Percentiles rank a stretch among this genome's conserved stretches.
Evolutionary conservation across 2,888 invertebrate genomes (phyloP).

Genomic region (Pheosia tremula): DNA sequence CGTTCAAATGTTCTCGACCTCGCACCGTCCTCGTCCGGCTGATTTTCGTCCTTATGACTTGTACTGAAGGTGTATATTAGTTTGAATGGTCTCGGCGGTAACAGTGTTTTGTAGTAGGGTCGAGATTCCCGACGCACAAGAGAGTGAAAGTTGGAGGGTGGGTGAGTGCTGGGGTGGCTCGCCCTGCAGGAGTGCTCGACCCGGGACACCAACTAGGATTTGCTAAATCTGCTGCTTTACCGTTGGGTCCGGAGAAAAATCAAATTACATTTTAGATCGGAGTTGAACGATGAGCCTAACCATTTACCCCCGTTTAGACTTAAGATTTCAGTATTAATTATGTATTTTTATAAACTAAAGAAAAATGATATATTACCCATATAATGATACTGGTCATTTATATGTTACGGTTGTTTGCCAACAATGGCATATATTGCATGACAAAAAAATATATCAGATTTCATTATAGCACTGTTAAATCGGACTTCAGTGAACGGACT

Average conservation of each 20-base stretch:
- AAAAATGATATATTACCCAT: no score
- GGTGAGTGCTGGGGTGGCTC: conserved; percentile 65
- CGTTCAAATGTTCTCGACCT: conserved; percentile 77
- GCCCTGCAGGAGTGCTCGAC: conserved; percentile 79
- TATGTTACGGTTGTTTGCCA: no score
- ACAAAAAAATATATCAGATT: no score
- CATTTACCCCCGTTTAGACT: no score
- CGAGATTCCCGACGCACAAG: conserved; percentile 80
- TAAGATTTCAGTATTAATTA: not conserved
- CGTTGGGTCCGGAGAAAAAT: conserved; percentile 55
- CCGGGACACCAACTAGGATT: conserved; percentile 79
- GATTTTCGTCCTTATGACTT: conserved; percentile 58
- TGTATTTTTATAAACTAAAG: not conserved
- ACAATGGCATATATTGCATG: no score
- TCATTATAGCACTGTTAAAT: no score
- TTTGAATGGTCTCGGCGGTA: conserved; percentile 48
- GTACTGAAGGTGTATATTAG: conserved; percentile 46
- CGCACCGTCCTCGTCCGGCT: conserved; percentile 55
- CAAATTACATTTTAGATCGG: conserved; percentile 35
- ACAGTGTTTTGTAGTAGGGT: conserved; percentile 63
- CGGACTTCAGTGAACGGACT: no score
- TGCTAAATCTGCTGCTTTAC: conserved; percentile 81
- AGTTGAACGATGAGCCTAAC: conserved; percentile 1
- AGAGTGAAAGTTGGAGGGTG: conserved; percentile 79
- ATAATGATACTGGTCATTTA: no score